Base-by-base conservation (phyloP, 92 coral and sea anemone species). In the Umimayanthus chanpuru region DNA sequence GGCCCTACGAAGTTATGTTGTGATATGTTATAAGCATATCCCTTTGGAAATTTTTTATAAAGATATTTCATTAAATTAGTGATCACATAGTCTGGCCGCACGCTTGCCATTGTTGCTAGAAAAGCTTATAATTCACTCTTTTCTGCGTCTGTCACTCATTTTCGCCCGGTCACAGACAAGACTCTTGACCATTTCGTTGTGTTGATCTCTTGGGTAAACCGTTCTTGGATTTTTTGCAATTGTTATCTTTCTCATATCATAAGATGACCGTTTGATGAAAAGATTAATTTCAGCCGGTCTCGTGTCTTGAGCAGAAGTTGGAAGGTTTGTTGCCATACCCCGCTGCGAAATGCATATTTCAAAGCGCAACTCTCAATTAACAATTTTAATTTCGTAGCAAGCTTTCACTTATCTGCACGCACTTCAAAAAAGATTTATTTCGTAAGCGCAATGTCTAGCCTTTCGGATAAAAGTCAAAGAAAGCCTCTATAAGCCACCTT, bases 331-430 rank as follows among this genome's bases (percentile, higher is more conserved):
- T 20, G 87, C 77, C 65, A 83, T 83, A 67, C 66, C 87, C 87
- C 87, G 87, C 87, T 83, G 87, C 56, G 87, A 83, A 83, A 83
- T 70, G 87, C 87, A 83, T 83, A 83, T 83, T 83, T 83, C 78
- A 83, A 72, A 83, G 28, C 87, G 78, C 44, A 78, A 83, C 77
- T 68, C 78, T 44, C 87, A 83, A 83, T 83, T 83, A 83, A 72
- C 49, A 70, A 83, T 83, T 83, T 83, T 83, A 83, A 83, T 83
- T 82, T 83, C 87, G 61, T 36, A 81, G 56, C n/a, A 68, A 68
- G 78, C 87, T 29, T 83, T 81, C 76, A 74, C 23, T 40, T 47
- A 32, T 81, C 86, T 81, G 76, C 87, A 83, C 87, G 87, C 87
- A 83, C 76, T 67, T 70, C 58, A 20, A 83, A 39, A 70, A 43